Conservation (phyloP, 1,140 invertebrate species). For the Megalopta genalis region DNA sequence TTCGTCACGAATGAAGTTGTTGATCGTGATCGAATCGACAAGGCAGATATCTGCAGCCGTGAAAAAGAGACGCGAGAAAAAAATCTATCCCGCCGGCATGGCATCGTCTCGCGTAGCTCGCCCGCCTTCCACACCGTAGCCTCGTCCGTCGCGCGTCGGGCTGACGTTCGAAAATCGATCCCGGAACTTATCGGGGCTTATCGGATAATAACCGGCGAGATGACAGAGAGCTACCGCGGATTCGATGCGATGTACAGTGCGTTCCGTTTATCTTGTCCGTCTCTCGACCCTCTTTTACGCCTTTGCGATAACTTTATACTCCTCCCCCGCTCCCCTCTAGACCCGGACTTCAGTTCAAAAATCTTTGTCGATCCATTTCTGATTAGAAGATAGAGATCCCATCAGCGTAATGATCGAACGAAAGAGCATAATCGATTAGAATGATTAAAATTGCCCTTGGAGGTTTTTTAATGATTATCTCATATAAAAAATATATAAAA, state of each 20-base stretch:
- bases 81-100: neutral
- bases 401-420: no score
- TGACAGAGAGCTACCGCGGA: constrained; percentile 51
- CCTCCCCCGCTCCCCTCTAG: no score
- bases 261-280: neutral
- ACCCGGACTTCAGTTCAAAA: no score
- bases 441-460: no score
- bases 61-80: constrained; percentile 13
- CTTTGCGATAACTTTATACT: no score
- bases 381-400: neutral
- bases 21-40: constrained; percentile 38
- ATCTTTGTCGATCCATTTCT: neutral
- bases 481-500: no score
- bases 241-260: constrained; percentile 16
- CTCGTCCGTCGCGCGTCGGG: constrained; percentile 24
- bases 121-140: constrained; percentile 5
- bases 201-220: constrained; percentile 61
- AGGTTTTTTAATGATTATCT: no score
- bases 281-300: neutral
- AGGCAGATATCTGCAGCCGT: neutral
- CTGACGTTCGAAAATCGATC: constrained; percentile 65
- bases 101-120: neutral
- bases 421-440: no score
- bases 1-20: constrained; percentile 29
- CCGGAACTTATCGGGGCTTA: constrained; percentile 64